Conservation (phyloP, 2,888 invertebrate species). For the Marronus borbonicus region DNA sequence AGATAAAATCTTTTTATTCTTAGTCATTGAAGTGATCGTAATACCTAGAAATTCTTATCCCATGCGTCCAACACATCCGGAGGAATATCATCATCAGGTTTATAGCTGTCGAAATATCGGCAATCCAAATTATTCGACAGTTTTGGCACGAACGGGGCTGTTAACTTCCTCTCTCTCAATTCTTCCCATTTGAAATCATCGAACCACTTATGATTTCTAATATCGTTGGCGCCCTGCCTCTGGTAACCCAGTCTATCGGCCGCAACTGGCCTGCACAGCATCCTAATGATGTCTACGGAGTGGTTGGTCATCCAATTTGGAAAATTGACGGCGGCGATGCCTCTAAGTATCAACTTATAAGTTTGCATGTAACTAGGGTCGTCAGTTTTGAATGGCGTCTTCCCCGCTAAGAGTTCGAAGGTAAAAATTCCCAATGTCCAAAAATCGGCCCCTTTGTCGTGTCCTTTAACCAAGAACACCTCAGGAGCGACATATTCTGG, state of each 20-base stretch:
- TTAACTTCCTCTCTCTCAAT: conserved; percentile 77
- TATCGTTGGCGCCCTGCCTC: conserved; percentile 86
- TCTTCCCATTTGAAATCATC: conserved; percentile 91
- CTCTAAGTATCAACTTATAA: conserved; percentile 92
- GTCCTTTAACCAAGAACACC: conserved; percentile 88
- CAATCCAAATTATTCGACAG: conserved; percentile 79
- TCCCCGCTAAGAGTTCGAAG: conserved; percentile 88
- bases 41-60: conserved; percentile 36
- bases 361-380: conserved; percentile 94
- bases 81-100: conserved; percentile 83
- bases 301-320: conserved; percentile 81
- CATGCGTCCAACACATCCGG: conserved; percentile 78
- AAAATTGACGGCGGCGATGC: conserved; percentile 90
- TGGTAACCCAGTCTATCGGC: conserved; percentile 91
- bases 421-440: conserved; percentile 93
- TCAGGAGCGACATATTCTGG: conserved; percentile 92
- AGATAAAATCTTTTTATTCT: no score
- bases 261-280: conserved; percentile 86
- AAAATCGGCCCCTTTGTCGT: conserved; percentile 89
- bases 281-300: conserved; percentile 87
- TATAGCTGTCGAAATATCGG: conserved; percentile 89
- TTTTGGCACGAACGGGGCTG: conserved; percentile 82
- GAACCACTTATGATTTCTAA: conserved; percentile 93
- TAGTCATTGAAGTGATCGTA: not conserved
- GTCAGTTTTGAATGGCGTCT: conserved; percentile 84